These are phyloP conservation scores for Theropithecus gelada DNA, from an alignment of 2,113 vertebrate species.

Conservation along the genomic window DNA sequence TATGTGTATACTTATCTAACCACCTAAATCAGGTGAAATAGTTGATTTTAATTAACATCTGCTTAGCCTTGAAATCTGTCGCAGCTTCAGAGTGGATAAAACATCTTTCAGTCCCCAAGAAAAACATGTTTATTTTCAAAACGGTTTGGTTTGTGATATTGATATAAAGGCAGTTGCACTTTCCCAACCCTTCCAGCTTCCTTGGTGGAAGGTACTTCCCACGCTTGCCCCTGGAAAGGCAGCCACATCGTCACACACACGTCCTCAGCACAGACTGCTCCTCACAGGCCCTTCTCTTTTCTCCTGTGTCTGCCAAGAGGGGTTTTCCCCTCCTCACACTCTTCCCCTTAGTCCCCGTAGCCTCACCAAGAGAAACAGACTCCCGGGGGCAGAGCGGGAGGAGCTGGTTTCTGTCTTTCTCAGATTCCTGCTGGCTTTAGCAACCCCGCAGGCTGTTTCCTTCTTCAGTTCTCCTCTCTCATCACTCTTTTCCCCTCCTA, in stretches of 20 bases:
- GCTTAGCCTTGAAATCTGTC: background rate
- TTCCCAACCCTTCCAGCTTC: background rate
- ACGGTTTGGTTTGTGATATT: background rate
- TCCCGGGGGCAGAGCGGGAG: no score
- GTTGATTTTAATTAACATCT: background rate
- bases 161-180: background rate
- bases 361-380: background rate
- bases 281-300: background rate
- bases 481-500: background rate
- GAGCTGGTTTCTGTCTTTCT: background rate
- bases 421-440: background rate
- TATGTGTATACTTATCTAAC: background rate
- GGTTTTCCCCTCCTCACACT: background rate
- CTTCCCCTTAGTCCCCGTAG: background rate
- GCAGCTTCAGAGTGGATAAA: background rate
- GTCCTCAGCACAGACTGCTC: background rate
- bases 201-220: background rate
- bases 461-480: background rate
- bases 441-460: background rate
- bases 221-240: background rate
- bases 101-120: background rate
- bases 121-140: background rate
- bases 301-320: background rate
- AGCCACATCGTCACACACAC: background rate
- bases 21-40: background rate